A percentile compares a stretch with the other conserved stretches of the same genome.
phyloP scores from a whole-genome alignment of 1,140 invertebrate genomes.

The Whitmania pigra region DNA sequence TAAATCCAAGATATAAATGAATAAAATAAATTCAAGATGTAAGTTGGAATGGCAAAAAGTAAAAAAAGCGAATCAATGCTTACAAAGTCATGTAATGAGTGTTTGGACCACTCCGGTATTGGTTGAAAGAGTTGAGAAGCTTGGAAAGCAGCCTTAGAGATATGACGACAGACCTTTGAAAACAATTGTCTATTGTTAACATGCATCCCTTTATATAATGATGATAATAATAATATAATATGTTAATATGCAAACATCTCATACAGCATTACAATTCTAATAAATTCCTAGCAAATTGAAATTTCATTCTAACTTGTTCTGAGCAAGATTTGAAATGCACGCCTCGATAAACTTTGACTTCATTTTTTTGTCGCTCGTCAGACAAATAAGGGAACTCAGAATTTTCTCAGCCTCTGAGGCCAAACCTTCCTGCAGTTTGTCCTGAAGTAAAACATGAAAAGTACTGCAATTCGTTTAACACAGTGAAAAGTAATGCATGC shows the following conservation, averaged over 20 bases:
- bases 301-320: conserved; percentile 51
- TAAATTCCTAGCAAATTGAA: background rate
- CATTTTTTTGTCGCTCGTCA: conserved; percentile 64
- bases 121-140: conserved; percentile 77
- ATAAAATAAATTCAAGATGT: too few relatives aligned
- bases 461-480: background rate
- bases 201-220: background rate
- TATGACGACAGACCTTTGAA: conserved; percentile 64
- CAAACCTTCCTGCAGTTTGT: conserved; percentile 68
- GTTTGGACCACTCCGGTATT: conserved; percentile 51
- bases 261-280: too few relatives aligned
- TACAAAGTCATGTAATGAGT: conserved; percentile 42
- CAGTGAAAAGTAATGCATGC: background rate
- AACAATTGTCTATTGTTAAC: conserved; percentile 19
- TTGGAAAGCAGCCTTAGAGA: conserved; percentile 75
- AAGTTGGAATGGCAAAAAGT: too few relatives aligned
- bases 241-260: too few relatives aligned
- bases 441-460: conserved; percentile 42
- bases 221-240: too few relatives aligned
- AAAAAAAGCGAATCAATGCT: conserved; percentile 18
- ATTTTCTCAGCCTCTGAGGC: conserved; percentile 81
- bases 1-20: too few relatives aligned
- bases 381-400: conserved; percentile 72
- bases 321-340: conserved; percentile 74
- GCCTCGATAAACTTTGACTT: conserved; percentile 87